Base-by-base conservation (phyloP, 2,113 vertebrate species). In the Sardina pilchardus region DNA sequence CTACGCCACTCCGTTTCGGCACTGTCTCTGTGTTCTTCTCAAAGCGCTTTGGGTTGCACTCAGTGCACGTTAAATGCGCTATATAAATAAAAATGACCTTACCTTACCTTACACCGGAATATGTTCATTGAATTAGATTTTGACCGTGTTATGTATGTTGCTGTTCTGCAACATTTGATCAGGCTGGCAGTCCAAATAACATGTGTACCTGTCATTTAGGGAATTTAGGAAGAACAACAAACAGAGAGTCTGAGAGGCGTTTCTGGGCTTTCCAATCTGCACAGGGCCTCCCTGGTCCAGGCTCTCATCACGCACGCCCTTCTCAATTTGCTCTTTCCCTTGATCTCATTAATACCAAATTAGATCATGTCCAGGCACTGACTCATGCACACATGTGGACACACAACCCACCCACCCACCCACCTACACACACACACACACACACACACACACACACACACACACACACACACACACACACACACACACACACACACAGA, bases 311-410 rank as follows among this genome's bases (percentile, higher is more conserved):
- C 43, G 39, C 36, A 26, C 39, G 19, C 36, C 47, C 16, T 43
- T 83, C 56, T 67, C 12, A 63, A 67, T 63, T n/a, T n/a, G 34
- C 83, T 24, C 83, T 43, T 10, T 43, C 83, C 56, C 24, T 63
- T 12, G 19, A 63, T 21, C 34, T 43, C 63, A 67, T 84, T 84
- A 84, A 53, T n/a, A 43, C 24, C 56, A 30, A 67, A 67, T 67
- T 30, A 67, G n/a, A 67, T 67, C 63, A 71, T 34, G 30, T 30
- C n/a, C 63, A 71, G 3, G 30, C 63, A 10, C 63, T 30, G 9
- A 10, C 26, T 14, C 30, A 14, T 8, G 4, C 63, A 71, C 63
- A 71, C 63, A 34, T 14, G n/a, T 34, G 26, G 7, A 71, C 63
- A 67, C 59, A 71, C n/a, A 26, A 71, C 63, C 6, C 63, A 71